Evolutionary conservation across 2,888 invertebrate genomes (phyloP).

Genomic region (Drosophila monieri): DNA sequence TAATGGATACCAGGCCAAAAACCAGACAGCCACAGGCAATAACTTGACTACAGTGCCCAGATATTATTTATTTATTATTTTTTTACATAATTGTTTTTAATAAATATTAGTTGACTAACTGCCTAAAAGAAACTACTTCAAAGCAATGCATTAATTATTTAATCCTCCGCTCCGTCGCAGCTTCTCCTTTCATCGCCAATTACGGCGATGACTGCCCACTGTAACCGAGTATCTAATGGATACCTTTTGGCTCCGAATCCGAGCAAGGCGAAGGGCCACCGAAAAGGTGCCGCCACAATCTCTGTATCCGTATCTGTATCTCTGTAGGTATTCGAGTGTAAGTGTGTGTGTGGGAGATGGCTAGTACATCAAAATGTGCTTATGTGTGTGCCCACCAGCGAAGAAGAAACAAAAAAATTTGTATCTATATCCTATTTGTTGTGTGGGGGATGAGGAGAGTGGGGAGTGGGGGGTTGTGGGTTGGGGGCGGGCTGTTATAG

Average conservation of each 20-base stretch:
- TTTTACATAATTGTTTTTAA: neutral
- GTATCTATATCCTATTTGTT: conserved; percentile 81
- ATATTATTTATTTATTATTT: neutral
- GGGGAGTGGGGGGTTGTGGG: conserved; percentile 19
- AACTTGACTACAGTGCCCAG: conserved; percentile 24
- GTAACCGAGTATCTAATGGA: conserved; percentile 35
- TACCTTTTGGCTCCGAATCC: conserved; percentile 20
- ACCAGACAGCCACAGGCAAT: conserved; percentile 42
- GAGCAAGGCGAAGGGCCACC: conserved; percentile 36
- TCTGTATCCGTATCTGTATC: conserved; percentile 18
- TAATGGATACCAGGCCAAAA: conserved; percentile 67
- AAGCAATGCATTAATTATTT: neutral
- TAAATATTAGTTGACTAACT: neutral
- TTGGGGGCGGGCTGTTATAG: conserved; percentile 59
- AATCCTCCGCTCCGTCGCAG: neutral
- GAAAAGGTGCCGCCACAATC: conserved; percentile 37
- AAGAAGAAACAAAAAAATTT: conserved; percentile 70
- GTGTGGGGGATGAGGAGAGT: conserved; percentile 21
- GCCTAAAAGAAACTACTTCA: neutral
- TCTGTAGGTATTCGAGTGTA: conserved; percentile 24
- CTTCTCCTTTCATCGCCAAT: conserved; percentile 10
- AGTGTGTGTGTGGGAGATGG: conserved; percentile 25
- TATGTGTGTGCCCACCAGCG: conserved; percentile 54
- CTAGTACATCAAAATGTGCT: conserved; percentile 39
- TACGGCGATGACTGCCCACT: conserved; percentile 20